Evolutionary conservation across 2,113 vertebrate genomes (phyloP), one percentile per base, ranked within the genome.

Genomic region (Mus spicilegus): DNA sequence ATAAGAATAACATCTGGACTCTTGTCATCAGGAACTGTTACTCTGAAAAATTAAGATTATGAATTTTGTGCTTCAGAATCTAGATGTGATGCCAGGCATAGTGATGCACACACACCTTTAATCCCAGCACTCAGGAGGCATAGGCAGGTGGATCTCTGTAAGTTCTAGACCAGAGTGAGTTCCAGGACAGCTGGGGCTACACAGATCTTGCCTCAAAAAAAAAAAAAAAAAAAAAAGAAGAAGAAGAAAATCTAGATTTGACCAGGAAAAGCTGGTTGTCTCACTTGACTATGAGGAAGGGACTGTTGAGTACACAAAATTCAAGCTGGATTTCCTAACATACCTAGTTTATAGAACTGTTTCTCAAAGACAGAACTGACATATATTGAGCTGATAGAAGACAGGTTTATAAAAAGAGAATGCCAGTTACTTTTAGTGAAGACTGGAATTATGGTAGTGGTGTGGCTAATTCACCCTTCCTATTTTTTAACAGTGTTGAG

Each of bases 301-400:
- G 8, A 26, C 10, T 89, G 26, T 87, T 67, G 14, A 93, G 73
- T 70, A 17, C 26, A 81, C 46, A 88, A 54, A 85, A 58, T 82
- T 89, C 17, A n/a, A 92, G 46, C 49, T 96, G 63, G 93, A 97
- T 78, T 95, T 95, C 49, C 54, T 91, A 70, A 92, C 65, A 22
- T 14, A 77, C 20, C 76, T 28, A 81, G 22, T 84, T 67, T 56
- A 7, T 58, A 92, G 69, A 93, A 65, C 69, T 93, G 0, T 92
- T 76, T 92, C 70, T 90, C 30, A 92, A 61, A 30, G n/a, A 39
- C 39, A 88, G 76, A 92, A 2, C 9, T 88, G 61, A 61, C n/a
- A 61, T 11, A 81, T 3, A 17, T 36, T 90, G 39, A 92, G 85
- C 28, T 96, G 76, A 81, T 28, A 87, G 24, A 86, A 88, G 54